These are phyloP conservation scores for Atopsyche davidsoni DNA, from an alignment of 1,140 invertebrate genomes.

Conservation along the genomic window DNA sequence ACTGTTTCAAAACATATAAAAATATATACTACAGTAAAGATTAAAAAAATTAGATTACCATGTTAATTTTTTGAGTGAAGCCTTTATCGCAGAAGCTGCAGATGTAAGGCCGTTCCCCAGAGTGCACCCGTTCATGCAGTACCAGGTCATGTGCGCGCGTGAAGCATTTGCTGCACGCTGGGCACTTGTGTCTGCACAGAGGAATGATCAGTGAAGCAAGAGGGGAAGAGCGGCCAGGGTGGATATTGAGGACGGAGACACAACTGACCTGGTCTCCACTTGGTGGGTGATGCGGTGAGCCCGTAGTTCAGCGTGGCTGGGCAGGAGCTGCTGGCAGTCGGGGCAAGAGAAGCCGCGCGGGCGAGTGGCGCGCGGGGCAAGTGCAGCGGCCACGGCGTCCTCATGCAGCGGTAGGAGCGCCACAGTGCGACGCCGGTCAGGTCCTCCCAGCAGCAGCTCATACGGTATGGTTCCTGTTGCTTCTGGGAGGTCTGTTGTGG, in stretches of 20 bases:
- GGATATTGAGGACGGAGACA: background rate
- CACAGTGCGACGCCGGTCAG: background rate
- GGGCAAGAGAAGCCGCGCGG: slow-evolving; percentile 1
- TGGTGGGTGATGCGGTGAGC: slow-evolving; percentile 16
- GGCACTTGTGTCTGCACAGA: slow-evolving; percentile 15
- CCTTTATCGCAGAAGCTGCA: slow-evolving; percentile 47
- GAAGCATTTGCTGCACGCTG: slow-evolving; percentile 19
- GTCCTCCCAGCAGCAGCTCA: no score
- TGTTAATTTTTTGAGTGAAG: slow-evolving; percentile 42
- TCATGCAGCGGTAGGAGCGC: background rate
- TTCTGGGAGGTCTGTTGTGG: no score
- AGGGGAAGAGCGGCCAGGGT: background rate
- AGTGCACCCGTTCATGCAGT: slow-evolving; percentile 45
- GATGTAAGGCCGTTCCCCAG: slow-evolving; percentile 44
- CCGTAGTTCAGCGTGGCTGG: background rate
- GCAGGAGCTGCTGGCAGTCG: slow-evolving; percentile 7
- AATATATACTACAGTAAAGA: no score
- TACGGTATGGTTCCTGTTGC: no score
- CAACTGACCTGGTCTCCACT: slow-evolving; percentile 17
- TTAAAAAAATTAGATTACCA: slow-evolving; percentile 9
- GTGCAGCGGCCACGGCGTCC: background rate
- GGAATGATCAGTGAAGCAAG: no score
- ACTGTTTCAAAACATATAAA: no score
- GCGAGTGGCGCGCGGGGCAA: background rate
- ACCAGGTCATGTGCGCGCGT: slow-evolving; percentile 13